A percentile compares a stretch with the other conserved stretches of the same genome.
Conservation (phyloP, 53 echinoderm and acorn worm genomes). For the Apostichopus leukothele region DNA sequence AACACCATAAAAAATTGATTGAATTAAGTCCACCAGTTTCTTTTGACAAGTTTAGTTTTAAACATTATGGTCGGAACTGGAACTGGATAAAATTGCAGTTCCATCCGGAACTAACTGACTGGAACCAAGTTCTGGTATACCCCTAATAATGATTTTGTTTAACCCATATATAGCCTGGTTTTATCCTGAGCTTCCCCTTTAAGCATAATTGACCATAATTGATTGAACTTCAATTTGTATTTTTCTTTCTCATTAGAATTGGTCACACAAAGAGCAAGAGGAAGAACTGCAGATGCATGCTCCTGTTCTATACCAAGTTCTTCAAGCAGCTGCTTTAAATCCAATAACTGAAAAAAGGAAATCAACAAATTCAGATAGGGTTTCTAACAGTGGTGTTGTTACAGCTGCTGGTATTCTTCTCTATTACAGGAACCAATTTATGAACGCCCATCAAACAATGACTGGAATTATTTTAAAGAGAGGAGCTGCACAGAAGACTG, state of each 20-base stretch:
- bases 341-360: not conserved
- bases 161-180: not conserved
- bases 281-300: conserved; percentile 40
- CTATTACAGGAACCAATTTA: conserved; percentile 19
- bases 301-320: not conserved
- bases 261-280: conserved; percentile 39
- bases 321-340: conserved; percentile 27
- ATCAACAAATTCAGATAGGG: not conserved
- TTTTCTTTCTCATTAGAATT: conserved; percentile 4
- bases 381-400: not conserved
- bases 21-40: too few species aligned
- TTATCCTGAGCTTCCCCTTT: not conserved
- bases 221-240: not conserved
- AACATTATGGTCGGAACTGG: not conserved
- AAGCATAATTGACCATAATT: not conserved
- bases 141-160: too few species aligned
- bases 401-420: conserved; percentile 31
- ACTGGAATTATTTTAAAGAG: conserved; percentile 26
- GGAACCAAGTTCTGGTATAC: not conserved
- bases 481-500: conserved; percentile 9
- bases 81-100: not conserved
- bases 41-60: not conserved
- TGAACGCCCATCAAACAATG: conserved; percentile 50
- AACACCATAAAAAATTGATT: too few species aligned
- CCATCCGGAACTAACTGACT: not conserved